phyloP scores from a whole-genome alignment of 2,888 invertebrate genomes.

The Stictocephala bisonia region DNA sequence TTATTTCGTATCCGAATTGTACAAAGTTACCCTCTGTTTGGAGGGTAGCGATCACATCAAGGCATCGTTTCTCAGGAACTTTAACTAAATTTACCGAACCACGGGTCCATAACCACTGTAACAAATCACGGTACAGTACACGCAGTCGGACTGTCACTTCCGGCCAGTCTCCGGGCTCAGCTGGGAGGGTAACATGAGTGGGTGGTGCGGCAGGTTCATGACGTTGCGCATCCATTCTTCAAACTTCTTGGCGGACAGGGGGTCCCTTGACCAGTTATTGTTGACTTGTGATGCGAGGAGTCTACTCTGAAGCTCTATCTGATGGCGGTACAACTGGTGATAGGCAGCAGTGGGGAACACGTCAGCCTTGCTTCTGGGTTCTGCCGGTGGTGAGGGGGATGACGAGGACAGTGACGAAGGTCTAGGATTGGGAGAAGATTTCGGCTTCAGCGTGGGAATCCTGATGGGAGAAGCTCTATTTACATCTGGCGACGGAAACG shows the following conservation, averaged over 20 bases:
- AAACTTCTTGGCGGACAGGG: constrained; percentile 39
- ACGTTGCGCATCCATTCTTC: constrained; percentile 47
- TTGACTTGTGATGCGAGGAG: constrained; percentile 39
- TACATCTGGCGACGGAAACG: constrained; percentile 32
- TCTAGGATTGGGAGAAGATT: constrained; percentile 24
- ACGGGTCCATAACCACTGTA: neutral
- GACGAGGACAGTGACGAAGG: constrained; percentile 31
- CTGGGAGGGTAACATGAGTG: constrained; percentile 42
- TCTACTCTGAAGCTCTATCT: constrained; percentile 46
- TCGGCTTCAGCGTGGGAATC: constrained; percentile 34
- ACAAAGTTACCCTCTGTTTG: constrained; percentile 1
- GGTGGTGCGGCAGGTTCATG: constrained; percentile 44
- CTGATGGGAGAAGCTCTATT: constrained; percentile 19
- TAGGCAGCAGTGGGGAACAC: constrained; percentile 35
- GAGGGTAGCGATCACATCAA: constrained; percentile 9
- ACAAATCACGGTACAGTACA: neutral
- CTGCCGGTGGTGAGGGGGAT: constrained; percentile 34
- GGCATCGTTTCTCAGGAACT: constrained; percentile 31
- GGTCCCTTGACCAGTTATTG: constrained; percentile 28
- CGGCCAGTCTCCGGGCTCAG: constrained; percentile 20
- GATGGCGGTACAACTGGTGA: constrained; percentile 41
- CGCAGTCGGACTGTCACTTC: constrained; percentile 8
- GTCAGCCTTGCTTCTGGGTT: constrained; percentile 1
- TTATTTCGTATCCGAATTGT: constrained; percentile 8
- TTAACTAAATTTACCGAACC: constrained; percentile 2